These are phyloP conservation scores for Cryptomyrus ogoouensis DNA, from an alignment of 2,113 vertebrate species.

Conservation along the genomic window DNA sequence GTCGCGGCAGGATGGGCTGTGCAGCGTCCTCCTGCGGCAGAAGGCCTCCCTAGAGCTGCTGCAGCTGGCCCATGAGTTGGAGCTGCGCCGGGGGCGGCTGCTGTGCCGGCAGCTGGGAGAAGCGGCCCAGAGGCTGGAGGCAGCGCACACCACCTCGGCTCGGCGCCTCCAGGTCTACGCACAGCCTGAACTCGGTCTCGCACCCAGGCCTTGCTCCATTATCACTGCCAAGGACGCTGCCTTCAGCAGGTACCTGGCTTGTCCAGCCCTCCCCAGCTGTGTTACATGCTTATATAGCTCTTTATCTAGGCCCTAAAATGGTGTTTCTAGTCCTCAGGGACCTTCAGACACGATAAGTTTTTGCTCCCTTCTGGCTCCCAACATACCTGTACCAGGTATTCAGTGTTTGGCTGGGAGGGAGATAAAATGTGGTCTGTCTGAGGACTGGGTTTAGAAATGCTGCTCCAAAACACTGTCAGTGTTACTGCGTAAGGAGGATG, in stretches of 20 bases:
- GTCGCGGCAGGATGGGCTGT: conserved; percentile 71
- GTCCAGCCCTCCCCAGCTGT: not conserved
- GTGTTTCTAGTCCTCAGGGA: not conserved
- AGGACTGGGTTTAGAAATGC: not conserved
- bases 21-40: conserved; percentile 73
- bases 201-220: conserved; percentile 50
- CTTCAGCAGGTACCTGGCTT: conserved; percentile 64
- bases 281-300: not conserved
- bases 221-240: conserved; percentile 68
- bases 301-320: not conserved
- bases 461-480: not conserved
- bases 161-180: conserved; percentile 57
- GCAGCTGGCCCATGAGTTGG: conserved; percentile 70
- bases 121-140: conserved; percentile 56
- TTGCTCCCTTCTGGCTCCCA: not conserved
- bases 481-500: not conserved
- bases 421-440: not conserved
- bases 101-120: conserved; percentile 56
- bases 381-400: not conserved
- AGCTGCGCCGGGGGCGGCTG: conserved; percentile 62
- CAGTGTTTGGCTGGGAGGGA: not conserved
- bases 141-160: conserved; percentile 41
- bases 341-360: not conserved
- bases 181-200: conserved; percentile 53
- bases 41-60: conserved; percentile 82